phyloP scores from a whole-genome alignment of 2,888 invertebrate species.

The Dyspetes luteomarginatus region DNA sequence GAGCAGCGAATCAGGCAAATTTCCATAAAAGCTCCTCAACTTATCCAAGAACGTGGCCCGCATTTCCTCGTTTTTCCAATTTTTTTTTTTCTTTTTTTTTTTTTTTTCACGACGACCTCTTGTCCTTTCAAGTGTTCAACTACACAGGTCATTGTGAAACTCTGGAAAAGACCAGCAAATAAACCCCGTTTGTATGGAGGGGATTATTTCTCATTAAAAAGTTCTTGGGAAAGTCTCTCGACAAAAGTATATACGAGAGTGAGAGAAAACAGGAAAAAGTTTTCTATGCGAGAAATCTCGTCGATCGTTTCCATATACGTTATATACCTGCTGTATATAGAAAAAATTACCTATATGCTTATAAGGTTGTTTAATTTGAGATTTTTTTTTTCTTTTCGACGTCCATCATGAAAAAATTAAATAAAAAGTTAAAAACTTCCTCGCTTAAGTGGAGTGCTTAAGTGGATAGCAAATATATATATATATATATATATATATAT shows the following conservation, averaged over 20 bases:
- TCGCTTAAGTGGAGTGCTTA: no score
- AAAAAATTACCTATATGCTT: no score
- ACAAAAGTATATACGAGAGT: neutral
- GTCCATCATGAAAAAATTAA: no score
- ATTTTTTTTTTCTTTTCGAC: no score
- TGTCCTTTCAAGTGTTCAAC: constrained; percentile 6
- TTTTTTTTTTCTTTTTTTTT: constrained; percentile 11
- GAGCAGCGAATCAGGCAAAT: constrained; percentile 16
- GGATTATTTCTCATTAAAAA: constrained; percentile 57
- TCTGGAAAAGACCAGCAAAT: constrained; percentile 5
- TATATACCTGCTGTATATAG: constrained; percentile 7
- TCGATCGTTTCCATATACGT: constrained; percentile 15
- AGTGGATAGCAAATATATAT: no score
- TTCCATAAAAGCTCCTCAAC: constrained; percentile 40
- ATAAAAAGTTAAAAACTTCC: no score
- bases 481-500: neutral
- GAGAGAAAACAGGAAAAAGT: constrained; percentile 26
- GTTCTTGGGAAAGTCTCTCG: constrained; percentile 16
- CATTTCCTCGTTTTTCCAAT: neutral
- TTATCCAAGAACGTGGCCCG: constrained; percentile 1
- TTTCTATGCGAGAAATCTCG: neutral
- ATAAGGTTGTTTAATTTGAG: no score
- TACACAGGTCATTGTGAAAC: constrained; percentile 45
- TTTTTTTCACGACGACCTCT: neutral
- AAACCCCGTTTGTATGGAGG: constrained; percentile 16